Evolutionary conservation across 2,888 invertebrate genomes (phyloP).

Genomic region (Himalopsyche japonica): DNA sequence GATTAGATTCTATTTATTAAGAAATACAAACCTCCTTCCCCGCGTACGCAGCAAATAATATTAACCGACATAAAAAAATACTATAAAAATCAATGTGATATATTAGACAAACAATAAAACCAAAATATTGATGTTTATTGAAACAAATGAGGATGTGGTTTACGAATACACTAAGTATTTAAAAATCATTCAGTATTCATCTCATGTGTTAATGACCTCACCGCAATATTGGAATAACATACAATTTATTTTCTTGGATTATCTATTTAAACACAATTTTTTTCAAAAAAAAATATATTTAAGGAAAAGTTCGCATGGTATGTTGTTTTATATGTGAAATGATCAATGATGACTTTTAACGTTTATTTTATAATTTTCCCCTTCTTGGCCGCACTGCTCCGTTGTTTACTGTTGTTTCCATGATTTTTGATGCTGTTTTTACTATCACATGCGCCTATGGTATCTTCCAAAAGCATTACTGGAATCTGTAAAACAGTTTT

Average conservation of each 20-base stretch:
- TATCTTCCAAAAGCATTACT: slow-evolving; percentile 56
- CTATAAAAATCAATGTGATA: neutral
- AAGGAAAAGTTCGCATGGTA: too few relatives aligned
- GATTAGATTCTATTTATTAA: neutral
- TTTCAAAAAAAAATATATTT: neutral
- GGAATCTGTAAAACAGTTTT: slow-evolving; percentile 50
- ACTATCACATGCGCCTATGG: slow-evolving; percentile 58
- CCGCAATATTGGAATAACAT: too few relatives aligned
- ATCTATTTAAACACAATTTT: neutral
- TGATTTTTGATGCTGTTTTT: slow-evolving; percentile 45
- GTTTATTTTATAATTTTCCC: neutral
- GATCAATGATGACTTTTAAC: too few relatives aligned
- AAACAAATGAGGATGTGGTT: neutral
- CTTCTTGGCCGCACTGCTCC: too few relatives aligned
- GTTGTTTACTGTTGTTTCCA: neutral
- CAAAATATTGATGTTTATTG: neutral
- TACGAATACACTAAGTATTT: neutral
- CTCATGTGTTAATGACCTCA: too few relatives aligned
- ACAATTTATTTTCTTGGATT: too few relatives aligned
- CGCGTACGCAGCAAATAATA: neutral
- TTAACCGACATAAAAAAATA: neutral
- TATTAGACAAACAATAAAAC: neutral
- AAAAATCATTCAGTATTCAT: neutral
- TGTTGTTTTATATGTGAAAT: too few relatives aligned
- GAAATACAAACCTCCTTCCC: neutral